A percentile compares a stretch with the other conserved stretches of the same genome.
Conservation (phyloP, 2,797 vertebrate genomes). For the Lutjanus campechanus region DNA sequence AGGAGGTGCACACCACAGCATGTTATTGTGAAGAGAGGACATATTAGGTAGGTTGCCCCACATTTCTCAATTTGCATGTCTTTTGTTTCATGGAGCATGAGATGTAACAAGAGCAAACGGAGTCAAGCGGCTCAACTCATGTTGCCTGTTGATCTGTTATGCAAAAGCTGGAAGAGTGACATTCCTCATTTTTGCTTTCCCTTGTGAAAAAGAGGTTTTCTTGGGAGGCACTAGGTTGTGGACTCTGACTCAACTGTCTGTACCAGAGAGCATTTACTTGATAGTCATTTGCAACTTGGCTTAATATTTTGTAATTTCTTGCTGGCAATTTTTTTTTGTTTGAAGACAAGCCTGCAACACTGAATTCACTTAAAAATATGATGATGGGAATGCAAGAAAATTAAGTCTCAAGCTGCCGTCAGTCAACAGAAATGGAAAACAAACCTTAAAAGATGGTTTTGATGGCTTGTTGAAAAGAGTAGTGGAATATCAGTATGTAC, state of each 20-base stretch:
- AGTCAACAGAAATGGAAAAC: not conserved
- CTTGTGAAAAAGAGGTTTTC: not conserved
- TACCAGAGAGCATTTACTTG: not conserved
- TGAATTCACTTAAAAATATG: not conserved
- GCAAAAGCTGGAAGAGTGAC: slow-evolving; percentile 43
- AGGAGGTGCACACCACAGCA: slow-evolving; percentile 50
- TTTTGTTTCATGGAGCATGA: not conserved
- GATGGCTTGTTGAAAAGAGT: too few relatives aligned
- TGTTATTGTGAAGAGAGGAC: slow-evolving; percentile 73
- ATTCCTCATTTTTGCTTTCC: slow-evolving; percentile 39
- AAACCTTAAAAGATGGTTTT: not conserved
- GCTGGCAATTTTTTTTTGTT: not conserved
- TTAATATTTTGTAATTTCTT: not conserved
- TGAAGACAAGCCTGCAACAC: not conserved
- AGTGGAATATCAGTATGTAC: not conserved
- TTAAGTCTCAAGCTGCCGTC: not conserved
- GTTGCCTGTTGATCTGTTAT: not conserved
- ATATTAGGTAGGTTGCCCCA: slow-evolving; percentile 67
- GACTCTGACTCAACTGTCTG: not conserved
- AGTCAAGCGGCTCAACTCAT: not conserved
- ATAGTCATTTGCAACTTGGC: not conserved
- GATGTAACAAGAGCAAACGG: slow-evolving; percentile 10
- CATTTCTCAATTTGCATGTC: not conserved
- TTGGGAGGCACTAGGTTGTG: not conserved
- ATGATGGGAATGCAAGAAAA: not conserved